phyloP scores from a whole-genome alignment of 2,113 vertebrate species.

The Anarhynchus alexandrinus region DNA sequence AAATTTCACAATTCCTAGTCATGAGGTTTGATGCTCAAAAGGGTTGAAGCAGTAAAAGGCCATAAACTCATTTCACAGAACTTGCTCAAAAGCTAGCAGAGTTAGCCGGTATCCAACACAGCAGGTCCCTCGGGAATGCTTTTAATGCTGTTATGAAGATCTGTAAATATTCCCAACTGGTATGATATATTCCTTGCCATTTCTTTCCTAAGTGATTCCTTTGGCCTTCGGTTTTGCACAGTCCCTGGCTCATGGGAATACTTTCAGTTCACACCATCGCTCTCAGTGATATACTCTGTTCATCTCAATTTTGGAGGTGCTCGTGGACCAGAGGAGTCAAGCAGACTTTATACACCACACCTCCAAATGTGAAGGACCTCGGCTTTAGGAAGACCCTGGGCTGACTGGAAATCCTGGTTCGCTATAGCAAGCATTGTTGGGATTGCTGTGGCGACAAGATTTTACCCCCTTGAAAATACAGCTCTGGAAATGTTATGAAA shows the following conservation, averaged over 20 bases:
- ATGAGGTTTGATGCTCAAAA: neutral
- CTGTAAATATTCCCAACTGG: neutral
- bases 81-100: neutral
- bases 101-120: neutral
- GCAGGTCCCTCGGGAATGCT: neutral
- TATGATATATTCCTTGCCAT: neutral
- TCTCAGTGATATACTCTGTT: neutral
- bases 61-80: neutral
- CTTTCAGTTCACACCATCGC: rapidly evolving
- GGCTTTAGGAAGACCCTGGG: neutral
- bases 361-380: neutral
- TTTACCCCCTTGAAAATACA: neutral
- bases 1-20: neutral
- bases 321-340: neutral
- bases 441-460: neutral
- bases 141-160: neutral
- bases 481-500: neutral
- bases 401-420: neutral
- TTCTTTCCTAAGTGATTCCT: neutral
- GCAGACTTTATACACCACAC: neutral
- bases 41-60: neutral
- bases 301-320: neutral
- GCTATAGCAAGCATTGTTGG: neutral
- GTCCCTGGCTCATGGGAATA: neutral
- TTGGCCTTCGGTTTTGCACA: neutral